A percentile compares a stretch with the other conserved stretches of the same genome.
phyloP scores from a whole-genome alignment of 2,113 vertebrate genomes.

The Speoplatyrhinus poulsoni region DNA sequence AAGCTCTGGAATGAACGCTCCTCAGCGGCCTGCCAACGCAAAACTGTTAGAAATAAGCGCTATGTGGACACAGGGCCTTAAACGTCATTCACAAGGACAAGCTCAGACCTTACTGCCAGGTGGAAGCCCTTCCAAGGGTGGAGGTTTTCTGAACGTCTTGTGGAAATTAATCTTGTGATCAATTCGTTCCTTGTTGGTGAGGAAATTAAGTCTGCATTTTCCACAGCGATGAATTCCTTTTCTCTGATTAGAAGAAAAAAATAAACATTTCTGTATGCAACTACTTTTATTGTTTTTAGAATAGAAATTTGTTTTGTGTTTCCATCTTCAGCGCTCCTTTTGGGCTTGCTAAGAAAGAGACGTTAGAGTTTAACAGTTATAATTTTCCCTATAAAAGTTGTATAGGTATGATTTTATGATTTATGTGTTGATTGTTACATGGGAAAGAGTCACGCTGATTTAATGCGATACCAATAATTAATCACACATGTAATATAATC shows the following conservation, averaged over 20 bases:
- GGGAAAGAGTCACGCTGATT: too few relatives aligned
- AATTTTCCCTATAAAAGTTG: too few relatives aligned
- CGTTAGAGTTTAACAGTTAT: conserved; percentile 47
- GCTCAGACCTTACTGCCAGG: conserved; percentile 91
- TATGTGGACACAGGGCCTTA: not conserved
- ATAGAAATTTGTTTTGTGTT: conserved; percentile 24
- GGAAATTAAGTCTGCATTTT: conserved; percentile 94
- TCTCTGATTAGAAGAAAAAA: conserved; percentile 75
- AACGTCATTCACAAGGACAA: not conserved
- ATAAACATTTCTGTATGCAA: conserved; percentile 14
- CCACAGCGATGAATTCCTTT: conserved; percentile 95
- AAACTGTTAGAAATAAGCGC: not conserved
- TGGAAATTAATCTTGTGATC: conserved; percentile 93
- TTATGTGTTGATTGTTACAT: too few relatives aligned
- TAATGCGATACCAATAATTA: too few relatives aligned
- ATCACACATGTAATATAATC: too few relatives aligned
- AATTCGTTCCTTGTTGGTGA: conserved; percentile 93
- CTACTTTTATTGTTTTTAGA: conserved; percentile 26
- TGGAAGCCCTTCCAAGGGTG: conserved; percentile 90
- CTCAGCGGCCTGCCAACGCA: too few relatives aligned
- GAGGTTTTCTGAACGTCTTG: conserved; percentile 92
- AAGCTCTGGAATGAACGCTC: too few relatives aligned
- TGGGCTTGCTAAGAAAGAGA: conserved; percentile 33
- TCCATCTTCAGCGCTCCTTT: conserved; percentile 31
- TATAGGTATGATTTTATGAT: too few relatives aligned